Percentiles rank a stretch among this genome's conserved stretches.
Conservation (phyloP, 2,888 invertebrate species). For the Volucella inanis region DNA sequence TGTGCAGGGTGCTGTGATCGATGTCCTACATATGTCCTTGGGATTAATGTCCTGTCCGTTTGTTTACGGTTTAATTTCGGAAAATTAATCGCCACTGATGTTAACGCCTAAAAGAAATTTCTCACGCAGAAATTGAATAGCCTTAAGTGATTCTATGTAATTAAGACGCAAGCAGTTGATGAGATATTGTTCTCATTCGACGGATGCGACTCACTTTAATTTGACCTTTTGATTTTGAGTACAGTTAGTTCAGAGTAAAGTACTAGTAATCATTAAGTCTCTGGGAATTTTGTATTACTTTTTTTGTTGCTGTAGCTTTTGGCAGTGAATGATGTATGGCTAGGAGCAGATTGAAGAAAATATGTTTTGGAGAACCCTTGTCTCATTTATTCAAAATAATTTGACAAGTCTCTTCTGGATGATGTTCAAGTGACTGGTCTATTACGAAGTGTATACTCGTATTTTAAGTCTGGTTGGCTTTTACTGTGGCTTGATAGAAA, state of each 20-base stretch:
- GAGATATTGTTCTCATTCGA: background rate
- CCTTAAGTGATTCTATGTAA: constrained; percentile 26
- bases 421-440: background rate
- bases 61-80: constrained; percentile 26
- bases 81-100: constrained; percentile 9
- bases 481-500: background rate
- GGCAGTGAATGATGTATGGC: constrained; percentile 19
- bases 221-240: constrained; percentile 38
- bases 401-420: constrained; percentile 21
- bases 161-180: constrained; percentile 29
- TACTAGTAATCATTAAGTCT: background rate
- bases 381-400: constrained; percentile 9
- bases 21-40: background rate
- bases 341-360: constrained; percentile 23
- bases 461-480: background rate
- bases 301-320: background rate
- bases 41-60: constrained; percentile 12
- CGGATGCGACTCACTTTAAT: constrained; percentile 14
- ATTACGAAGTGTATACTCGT: constrained; percentile 3
- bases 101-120: constrained; percentile 40
- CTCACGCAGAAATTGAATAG: constrained; percentile 2
- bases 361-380: constrained; percentile 13
- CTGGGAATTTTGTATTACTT: background rate
- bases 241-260: background rate
- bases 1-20: background rate